Evolutionary conservation across 92 coral and sea anemone genomes (phyloP).

Genomic region (Scolanthus callimorphus): DNA sequence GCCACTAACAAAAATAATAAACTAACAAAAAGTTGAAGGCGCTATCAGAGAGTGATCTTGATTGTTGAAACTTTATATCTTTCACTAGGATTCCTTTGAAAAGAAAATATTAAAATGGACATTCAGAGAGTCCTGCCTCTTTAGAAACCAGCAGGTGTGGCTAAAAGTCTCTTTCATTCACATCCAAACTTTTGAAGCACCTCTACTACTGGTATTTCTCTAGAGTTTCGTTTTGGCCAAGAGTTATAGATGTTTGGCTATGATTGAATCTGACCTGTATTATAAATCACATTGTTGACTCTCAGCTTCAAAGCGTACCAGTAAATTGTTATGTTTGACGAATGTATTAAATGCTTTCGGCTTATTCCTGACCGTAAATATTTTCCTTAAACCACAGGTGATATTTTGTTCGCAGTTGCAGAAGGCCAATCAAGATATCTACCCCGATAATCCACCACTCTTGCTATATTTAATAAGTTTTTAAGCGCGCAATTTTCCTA

Average conservation of each 20-base stretch:
- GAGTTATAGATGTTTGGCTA: neutral
- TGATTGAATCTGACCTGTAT: constrained; percentile 3
- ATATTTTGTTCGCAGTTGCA: neutral
- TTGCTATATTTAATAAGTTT: constrained; percentile 39
- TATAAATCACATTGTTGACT: constrained; percentile 14
- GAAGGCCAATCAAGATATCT: constrained; percentile 15
- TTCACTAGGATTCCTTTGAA: neutral
- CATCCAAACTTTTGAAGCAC: too few relatives aligned
- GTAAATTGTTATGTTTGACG: constrained; percentile 28
- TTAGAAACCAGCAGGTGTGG: neutral
- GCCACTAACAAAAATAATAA: neutral
- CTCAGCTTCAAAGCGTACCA: constrained; percentile 11
- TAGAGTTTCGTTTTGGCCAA: neutral
- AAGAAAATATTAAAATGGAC: neutral
- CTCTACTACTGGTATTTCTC: too few relatives aligned
- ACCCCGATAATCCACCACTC: constrained; percentile 12
- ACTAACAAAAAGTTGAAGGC: neutral
- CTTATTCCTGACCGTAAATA: constrained; percentile 26
- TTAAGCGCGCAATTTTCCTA: constrained; percentile 62
- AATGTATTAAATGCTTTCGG: constrained; percentile 20
- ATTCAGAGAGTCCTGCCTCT: too few relatives aligned
- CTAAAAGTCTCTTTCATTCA: neutral
- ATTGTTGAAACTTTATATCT: constrained; percentile 1
- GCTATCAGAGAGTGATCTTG: neutral
- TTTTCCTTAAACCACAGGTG: constrained; percentile 22